Conservation (phyloP, 2,797 vertebrate genomes). For the Pantherophis alleghaniensis region DNA sequence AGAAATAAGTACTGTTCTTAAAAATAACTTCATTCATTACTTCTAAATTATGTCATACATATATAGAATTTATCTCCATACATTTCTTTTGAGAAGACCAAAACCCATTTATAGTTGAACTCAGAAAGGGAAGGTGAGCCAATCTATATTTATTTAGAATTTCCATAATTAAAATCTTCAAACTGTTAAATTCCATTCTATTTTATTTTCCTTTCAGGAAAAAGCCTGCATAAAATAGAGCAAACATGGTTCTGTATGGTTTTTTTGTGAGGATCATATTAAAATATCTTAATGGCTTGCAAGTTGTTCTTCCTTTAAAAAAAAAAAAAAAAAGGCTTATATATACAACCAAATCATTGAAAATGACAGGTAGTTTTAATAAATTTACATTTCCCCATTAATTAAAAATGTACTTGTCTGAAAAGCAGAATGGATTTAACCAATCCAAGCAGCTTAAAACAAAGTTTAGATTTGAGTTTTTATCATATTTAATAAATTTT, state of each 20-base stretch:
- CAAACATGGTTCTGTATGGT: not conserved
- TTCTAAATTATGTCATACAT: constrained; percentile 58
- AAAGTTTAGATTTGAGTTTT: constrained; percentile 52
- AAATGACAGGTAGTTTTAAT: constrained; percentile 23
- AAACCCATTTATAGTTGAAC: constrained; percentile 37
- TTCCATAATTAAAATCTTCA: constrained; percentile 59
- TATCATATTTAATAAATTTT: constrained; percentile 54
- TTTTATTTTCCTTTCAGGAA: constrained; percentile 34
- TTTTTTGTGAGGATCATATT: constrained; percentile 12
- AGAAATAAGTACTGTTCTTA: constrained; percentile 71
- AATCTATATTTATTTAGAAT: constrained; percentile 57
- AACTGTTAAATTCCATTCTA: constrained; percentile 37
- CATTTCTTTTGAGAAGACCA: constrained; percentile 38
- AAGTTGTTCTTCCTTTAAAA: not conserved
- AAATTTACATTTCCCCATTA: not conserved
- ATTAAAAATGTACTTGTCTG: constrained; percentile 38
- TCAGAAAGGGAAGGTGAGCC: constrained; percentile 32
- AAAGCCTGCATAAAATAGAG: not conserved
- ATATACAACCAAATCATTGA: constrained; percentile 38
- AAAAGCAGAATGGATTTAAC: constrained; percentile 46
- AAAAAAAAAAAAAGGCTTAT: not conserved
- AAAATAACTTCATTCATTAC: constrained; percentile 62
- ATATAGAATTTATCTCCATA: constrained; percentile 18
- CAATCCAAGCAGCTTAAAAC: constrained; percentile 54
- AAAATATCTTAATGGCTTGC: not conserved